Evolutionary conservation across 2,888 invertebrate genomes (phyloP).

Genomic region (Agrotis exclamationis): DNA sequence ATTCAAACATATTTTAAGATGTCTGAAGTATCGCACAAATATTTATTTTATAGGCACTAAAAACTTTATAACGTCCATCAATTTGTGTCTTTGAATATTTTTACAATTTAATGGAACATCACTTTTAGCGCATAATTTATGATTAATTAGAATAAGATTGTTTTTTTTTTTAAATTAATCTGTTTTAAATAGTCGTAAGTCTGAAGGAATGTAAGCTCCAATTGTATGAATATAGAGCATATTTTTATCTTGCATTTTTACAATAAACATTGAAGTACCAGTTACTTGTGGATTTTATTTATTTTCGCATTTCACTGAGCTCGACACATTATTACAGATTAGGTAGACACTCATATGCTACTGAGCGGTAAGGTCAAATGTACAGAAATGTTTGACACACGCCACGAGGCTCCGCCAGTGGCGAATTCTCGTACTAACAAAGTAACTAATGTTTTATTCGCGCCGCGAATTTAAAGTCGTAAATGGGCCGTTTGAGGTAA

Average conservation of each 20-base stretch:
- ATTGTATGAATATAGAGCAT: slow-evolving; percentile 38
- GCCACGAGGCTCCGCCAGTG: no score
- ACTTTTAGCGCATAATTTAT: slow-evolving; percentile 62
- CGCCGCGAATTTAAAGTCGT: no score
- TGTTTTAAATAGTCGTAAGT: slow-evolving; percentile 52
- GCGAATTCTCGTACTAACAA: no score
- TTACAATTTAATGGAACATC: slow-evolving; percentile 38
- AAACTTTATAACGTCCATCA: slow-evolving; percentile 42
- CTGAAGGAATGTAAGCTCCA: slow-evolving; percentile 47
- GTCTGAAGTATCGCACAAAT: slow-evolving; percentile 42
- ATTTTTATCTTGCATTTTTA: slow-evolving; percentile 52
- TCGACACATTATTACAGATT: no score
- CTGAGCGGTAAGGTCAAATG: no score
- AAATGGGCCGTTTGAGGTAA: no score
- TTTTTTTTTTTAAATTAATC: slow-evolving; percentile 48
- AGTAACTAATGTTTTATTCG: no score
- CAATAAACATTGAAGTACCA: slow-evolving; percentile 61
- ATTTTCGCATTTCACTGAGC: no score
- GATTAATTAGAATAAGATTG: slow-evolving; percentile 32
- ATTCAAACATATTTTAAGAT: slow-evolving; percentile 19
- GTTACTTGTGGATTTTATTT: slow-evolving; percentile 35
- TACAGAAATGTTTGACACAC: no score
- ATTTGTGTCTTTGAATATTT: slow-evolving; percentile 45
- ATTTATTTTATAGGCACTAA: slow-evolving; percentile 23
- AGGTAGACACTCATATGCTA: no score